phyloP scores from a whole-genome alignment of 1,140 invertebrate genomes.

The Chironomus striatipennis region DNA sequence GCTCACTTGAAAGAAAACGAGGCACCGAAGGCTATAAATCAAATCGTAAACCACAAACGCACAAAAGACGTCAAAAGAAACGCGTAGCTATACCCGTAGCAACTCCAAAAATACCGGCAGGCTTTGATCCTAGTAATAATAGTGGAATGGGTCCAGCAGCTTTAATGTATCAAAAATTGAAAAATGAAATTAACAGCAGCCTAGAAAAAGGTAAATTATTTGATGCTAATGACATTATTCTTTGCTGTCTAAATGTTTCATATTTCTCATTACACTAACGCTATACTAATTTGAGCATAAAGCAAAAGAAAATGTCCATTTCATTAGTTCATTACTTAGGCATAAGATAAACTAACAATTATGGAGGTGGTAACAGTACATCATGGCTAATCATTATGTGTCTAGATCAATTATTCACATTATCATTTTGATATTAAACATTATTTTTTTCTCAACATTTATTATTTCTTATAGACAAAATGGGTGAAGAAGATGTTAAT shows the following conservation, averaged over 20 bases:
- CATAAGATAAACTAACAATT: not conserved
- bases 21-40: constrained; percentile 50
- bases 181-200: constrained; percentile 27
- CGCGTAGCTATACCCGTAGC: constrained; percentile 71
- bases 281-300: not conserved
- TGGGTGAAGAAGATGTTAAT: constrained; percentile 40
- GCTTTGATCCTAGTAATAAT: constrained; percentile 24
- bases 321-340: not conserved
- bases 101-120: constrained; percentile 68
- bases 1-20: constrained; percentile 52
- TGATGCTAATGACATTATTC: not conserved
- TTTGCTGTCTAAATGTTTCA: not conserved
- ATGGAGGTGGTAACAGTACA: too few species aligned
- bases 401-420: not conserved
- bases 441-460: not conserved
- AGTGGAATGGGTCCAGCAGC: not conserved
- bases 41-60: constrained; percentile 62
- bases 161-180: constrained; percentile 35
- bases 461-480: constrained; percentile 36
- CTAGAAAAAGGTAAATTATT: constrained; percentile 35
- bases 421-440: not conserved
- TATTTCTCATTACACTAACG: not conserved
- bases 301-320: not conserved
- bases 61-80: constrained; percentile 64
- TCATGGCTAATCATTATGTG: not conserved